Evolutionary conservation across 1,140 invertebrate species (phyloP).

Genomic region (Adoxophyes honmai): DNA sequence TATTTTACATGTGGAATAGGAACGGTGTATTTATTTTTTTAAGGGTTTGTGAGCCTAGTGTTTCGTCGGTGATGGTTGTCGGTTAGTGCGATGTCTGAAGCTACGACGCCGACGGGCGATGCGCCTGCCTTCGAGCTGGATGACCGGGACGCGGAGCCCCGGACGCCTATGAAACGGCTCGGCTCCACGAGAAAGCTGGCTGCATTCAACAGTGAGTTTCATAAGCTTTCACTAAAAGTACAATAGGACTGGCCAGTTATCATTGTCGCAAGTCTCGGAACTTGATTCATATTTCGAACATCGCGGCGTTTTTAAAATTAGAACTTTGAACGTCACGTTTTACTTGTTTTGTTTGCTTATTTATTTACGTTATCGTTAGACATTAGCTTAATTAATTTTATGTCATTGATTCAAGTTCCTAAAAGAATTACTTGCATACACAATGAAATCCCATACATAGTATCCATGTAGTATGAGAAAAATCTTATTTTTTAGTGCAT

Average conservation of each 20-base stretch:
- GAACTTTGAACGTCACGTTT: too few species aligned
- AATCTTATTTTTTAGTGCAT: too few species aligned
- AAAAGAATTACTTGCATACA: too few species aligned
- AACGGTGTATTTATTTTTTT: conserved; percentile 13
- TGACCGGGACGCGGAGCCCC: conserved; percentile 81
- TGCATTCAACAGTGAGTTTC: conserved; percentile 86
- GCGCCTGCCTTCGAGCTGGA: conserved; percentile 38
- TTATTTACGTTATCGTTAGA: too few species aligned
- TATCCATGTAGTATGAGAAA: too few species aligned
- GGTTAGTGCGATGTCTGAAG: conserved; percentile 36
- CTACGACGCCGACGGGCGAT: conserved; percentile 45
- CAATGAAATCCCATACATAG: too few species aligned
- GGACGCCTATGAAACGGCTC: conserved; percentile 86
- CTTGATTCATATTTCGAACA: neutral
- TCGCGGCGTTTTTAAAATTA: too few species aligned
- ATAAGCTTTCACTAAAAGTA: neutral
- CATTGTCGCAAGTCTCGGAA: neutral
- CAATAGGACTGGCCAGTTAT: neutral
- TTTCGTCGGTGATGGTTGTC: conserved; percentile 8
- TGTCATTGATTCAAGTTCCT: too few species aligned
- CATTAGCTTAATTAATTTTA: too few species aligned
- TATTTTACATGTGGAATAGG: conserved; percentile 13
- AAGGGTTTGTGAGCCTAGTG: conserved; percentile 6
- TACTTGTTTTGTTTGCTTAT: too few species aligned
- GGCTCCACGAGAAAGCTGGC: conserved; percentile 88